phyloP scores from a whole-genome alignment of 1,140 invertebrate genomes.

The Drosophila busckii region DNA sequence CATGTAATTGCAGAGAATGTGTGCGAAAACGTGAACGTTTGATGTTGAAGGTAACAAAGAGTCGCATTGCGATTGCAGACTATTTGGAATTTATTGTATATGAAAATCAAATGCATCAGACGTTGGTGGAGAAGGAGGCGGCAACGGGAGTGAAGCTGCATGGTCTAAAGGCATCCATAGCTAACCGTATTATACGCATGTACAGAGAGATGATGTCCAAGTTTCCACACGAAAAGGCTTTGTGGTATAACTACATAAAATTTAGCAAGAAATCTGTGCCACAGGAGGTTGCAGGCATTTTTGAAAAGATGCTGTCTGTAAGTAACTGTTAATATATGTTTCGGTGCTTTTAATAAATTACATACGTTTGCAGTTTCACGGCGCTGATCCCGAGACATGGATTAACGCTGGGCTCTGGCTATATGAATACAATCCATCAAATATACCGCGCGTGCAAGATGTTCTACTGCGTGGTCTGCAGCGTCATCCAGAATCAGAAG shows the following conservation, averaged over 20 bases:
- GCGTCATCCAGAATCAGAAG: slow-evolving; percentile 51
- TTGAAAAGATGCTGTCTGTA: slow-evolving; percentile 72
- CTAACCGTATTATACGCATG: slow-evolving; percentile 53
- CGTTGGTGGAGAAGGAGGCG: slow-evolving; percentile 58
- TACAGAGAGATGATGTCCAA: slow-evolving; percentile 57
- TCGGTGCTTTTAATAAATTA: no score
- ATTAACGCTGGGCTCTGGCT: slow-evolving; percentile 60
- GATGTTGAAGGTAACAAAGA: slow-evolving; percentile 51
- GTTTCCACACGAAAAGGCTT: slow-evolving; percentile 51
- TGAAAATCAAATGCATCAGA: slow-evolving; percentile 60
- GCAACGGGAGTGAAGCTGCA: slow-evolving; percentile 31
- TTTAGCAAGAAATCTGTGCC: slow-evolving; percentile 60
- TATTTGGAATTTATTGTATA: slow-evolving; percentile 69
- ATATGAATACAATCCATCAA: slow-evolving; percentile 54
- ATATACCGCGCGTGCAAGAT: slow-evolving; percentile 52
- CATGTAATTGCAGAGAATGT: slow-evolving; percentile 41
- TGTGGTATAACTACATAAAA: slow-evolving; percentile 64
- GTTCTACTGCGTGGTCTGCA: slow-evolving; percentile 63
- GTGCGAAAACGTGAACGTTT: slow-evolving; percentile 51
- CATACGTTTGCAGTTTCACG: slow-evolving; percentile 49
- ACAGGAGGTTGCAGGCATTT: slow-evolving; percentile 63
- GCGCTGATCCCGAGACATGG: slow-evolving; percentile 55
- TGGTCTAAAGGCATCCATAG: slow-evolving; percentile 49
- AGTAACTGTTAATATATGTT: slow-evolving; percentile 5
- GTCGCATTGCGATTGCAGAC: slow-evolving; percentile 37